These are phyloP conservation scores for Orthonyx spaldingii DNA, from an alignment of 2,113 vertebrate genomes.

Conservation along the genomic window DNA sequence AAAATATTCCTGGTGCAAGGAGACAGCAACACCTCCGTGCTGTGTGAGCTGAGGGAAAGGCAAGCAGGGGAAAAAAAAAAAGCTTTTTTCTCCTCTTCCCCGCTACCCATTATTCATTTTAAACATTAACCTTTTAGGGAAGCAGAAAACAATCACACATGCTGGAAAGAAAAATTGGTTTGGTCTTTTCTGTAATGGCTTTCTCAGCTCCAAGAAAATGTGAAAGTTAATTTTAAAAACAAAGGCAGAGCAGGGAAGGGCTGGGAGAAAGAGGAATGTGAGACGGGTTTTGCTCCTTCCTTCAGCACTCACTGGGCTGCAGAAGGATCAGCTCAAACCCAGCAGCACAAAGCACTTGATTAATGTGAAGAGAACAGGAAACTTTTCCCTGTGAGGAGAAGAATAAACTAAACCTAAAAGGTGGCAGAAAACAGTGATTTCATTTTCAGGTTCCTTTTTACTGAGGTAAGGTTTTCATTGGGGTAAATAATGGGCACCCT, in stretches of 20 bases:
- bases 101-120: conserved; percentile 9
- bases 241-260: neutral
- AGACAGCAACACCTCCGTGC: neutral
- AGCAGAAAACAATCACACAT: conserved; percentile 30
- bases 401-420: neutral
- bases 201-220: conserved; percentile 6
- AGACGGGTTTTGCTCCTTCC: neutral
- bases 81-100: neutral
- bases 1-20: neutral
- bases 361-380: neutral
- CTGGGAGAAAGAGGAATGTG: neutral
- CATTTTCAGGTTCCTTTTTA: neutral
- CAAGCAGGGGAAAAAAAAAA: neutral
- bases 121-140: conserved; percentile 53
- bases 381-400: neutral
- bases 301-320: neutral
- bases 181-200: conserved; percentile 45
- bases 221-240: conserved; percentile 30
- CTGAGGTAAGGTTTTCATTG: neutral
- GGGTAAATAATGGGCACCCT: neutral
- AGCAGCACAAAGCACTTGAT: neutral
- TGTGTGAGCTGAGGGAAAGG: neutral
- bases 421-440: neutral
- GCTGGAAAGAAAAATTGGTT: conserved; percentile 20
- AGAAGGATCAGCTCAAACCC: neutral